Evolutionary conservation across 2,113 vertebrate genomes (phyloP).

Genomic region (Labrus mixtus): DNA sequence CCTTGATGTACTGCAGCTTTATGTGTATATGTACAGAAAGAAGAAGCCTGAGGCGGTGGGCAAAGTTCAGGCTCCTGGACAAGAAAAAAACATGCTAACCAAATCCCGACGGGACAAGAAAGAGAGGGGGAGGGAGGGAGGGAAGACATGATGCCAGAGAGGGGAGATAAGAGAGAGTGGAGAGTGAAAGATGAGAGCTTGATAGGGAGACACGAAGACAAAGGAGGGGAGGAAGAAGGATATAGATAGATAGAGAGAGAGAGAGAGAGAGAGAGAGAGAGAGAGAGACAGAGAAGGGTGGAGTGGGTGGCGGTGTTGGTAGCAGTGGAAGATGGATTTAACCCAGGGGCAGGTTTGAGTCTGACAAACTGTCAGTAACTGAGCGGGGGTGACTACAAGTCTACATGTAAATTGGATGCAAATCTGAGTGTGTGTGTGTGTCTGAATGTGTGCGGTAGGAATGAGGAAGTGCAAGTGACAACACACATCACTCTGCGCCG

Average conservation of each 20-base stretch:
- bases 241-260: conserved; percentile 19
- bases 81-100: conserved; percentile 40
- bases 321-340: conserved; percentile 61
- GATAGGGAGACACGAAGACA: conserved; percentile 42
- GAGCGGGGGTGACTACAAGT: conserved; percentile 53
- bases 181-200: conserved; percentile 39
- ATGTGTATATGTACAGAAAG: not conserved
- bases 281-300: conserved; percentile 25
- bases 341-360: conserved; percentile 72
- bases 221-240: conserved; percentile 7
- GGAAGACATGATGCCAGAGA: conserved; percentile 38
- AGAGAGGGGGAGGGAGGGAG: not conserved
- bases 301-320: conserved; percentile 28
- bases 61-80: conserved; percentile 23
- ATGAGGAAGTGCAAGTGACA: conserved; percentile 52
- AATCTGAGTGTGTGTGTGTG: conserved; percentile 56
- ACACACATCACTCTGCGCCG: conserved; percentile 50
- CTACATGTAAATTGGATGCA: conserved; percentile 75
- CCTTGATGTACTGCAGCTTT: conserved; percentile 47
- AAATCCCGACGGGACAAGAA: conserved; percentile 14
- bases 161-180: conserved; percentile 45
- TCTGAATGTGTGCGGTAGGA: conserved; percentile 53
- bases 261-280: conserved; percentile 19
- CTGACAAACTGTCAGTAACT: conserved; percentile 74
- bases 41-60: conserved; percentile 39